phyloP scores from a whole-genome alignment of 2,113 vertebrate genomes.

The Petaurus breviceps region DNA sequence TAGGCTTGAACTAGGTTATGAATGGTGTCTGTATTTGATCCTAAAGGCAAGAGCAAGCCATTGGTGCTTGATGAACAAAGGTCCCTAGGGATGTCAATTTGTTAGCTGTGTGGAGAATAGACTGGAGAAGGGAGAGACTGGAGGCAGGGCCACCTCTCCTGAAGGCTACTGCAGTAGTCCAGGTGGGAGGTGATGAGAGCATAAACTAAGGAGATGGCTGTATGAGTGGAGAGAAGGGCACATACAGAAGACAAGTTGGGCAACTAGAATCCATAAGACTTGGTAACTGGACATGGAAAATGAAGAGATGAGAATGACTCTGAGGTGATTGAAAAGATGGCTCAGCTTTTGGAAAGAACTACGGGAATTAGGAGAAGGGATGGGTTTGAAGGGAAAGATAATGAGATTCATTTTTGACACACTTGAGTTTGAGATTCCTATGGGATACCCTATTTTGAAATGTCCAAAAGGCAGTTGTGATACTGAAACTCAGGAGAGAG shows the following conservation, averaged over 20 bases:
- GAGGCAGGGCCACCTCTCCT: too few relatives aligned
- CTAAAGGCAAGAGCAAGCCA: too few relatives aligned
- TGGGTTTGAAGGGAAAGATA: not conserved
- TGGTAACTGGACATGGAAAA: too few relatives aligned
- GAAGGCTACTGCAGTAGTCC: too few relatives aligned
- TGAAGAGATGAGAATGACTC: not conserved
- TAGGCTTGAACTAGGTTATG: not conserved
- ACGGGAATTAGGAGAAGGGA: not conserved
- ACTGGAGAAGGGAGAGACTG: too few relatives aligned
- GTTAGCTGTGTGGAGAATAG: too few relatives aligned
- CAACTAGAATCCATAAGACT: not conserved
- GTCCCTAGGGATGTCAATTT: too few relatives aligned
- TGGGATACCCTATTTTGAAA: not conserved
- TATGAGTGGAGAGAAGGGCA: too few relatives aligned
- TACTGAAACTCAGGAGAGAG: not conserved
- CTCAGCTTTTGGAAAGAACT: not conserved
- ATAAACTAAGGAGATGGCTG: too few relatives aligned
- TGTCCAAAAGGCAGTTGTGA: too few relatives aligned
- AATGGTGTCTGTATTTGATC: not conserved
- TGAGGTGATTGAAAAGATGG: not conserved
- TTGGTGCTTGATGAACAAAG: too few relatives aligned
- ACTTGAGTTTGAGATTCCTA: not conserved
- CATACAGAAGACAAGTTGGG: not conserved
- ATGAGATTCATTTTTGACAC: not conserved
- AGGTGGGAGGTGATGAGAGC: too few relatives aligned